Conservation (phyloP, 1,140 invertebrate genomes). For the Theocolax elegans region DNA sequence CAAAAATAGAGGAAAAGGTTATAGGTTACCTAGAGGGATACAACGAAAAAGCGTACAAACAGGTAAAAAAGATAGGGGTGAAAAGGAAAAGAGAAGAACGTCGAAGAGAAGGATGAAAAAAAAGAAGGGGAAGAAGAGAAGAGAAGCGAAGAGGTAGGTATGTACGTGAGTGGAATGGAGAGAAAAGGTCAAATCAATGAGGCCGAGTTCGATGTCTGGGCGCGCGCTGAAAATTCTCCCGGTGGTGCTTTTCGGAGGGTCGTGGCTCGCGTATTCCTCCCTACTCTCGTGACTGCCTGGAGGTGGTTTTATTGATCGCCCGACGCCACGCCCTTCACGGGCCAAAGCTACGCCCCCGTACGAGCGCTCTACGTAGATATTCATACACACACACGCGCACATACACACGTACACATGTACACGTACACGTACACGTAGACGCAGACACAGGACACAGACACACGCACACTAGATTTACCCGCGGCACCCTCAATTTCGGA, state of each 20-base stretch:
- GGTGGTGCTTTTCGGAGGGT: slow-evolving; percentile 6
- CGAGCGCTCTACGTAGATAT: neutral
- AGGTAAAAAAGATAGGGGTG: no score
- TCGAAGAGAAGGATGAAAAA: no score
- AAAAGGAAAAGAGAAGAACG: neutral
- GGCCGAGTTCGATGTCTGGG: slow-evolving; percentile 21
- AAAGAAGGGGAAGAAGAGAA: no score
- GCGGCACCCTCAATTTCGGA: no score
- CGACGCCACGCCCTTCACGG: slow-evolving; percentile 58
- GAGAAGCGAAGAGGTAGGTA: neutral
- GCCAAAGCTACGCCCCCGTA: slow-evolving; percentile 58
- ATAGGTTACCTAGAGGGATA: no score
- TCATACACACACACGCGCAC: neutral
- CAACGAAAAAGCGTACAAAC: no score
- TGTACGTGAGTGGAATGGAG: neutral
- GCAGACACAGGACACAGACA: no score
- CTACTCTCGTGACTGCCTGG: no score
- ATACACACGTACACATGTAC: neutral
- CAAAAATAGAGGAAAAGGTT: no score
- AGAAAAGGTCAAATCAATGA: slow-evolving; percentile 39
- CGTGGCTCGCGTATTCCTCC: slow-evolving; percentile 1
- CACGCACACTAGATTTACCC: no score
- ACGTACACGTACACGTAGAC: no score
- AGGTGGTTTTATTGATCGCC: slow-evolving; percentile 63
- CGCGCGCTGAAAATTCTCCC: neutral